phyloP scores from a whole-genome alignment of 2,888 invertebrate genomes.

The Tethea ocularis region DNA sequence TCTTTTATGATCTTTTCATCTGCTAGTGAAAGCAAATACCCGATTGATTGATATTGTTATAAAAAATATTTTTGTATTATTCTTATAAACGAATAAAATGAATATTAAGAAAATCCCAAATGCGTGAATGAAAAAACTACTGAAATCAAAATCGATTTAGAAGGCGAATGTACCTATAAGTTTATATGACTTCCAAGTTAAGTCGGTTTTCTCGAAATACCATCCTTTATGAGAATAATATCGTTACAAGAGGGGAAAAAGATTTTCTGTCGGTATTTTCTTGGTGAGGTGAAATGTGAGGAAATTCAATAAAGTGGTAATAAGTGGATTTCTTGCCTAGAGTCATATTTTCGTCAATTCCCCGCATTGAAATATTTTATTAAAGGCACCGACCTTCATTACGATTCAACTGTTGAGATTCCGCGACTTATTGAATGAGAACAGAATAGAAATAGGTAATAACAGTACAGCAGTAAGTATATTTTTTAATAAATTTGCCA shows the following conservation, averaged over 20 bases:
- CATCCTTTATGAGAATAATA: constrained; percentile 49
- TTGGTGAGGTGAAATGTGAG: constrained; percentile 57
- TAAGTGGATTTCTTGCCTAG: constrained; percentile 63
- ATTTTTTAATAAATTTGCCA: too few species aligned
- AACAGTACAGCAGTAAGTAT: too few species aligned
- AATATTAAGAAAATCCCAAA: background rate
- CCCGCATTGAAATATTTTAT: constrained; percentile 53
- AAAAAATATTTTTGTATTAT: background rate
- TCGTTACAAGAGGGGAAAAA: constrained; percentile 49
- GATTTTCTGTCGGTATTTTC: constrained; percentile 50
- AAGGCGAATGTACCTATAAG: constrained; percentile 3
- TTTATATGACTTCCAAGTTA: constrained; percentile 31
- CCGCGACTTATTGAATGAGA: constrained; percentile 14
- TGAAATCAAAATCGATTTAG: background rate
- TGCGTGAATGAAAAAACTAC: background rate
- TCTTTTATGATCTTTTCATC: too few species aligned
- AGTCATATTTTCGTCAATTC: constrained; percentile 64
- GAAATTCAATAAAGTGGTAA: constrained; percentile 74
- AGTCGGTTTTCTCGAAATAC: constrained; percentile 37
- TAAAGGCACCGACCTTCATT: constrained; percentile 40
- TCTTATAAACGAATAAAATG: background rate
- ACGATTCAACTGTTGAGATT: constrained; percentile 22
- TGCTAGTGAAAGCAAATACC: too few species aligned
- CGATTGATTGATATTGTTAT: too few species aligned
- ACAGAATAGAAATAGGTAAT: background rate